Conservation (phyloP, 1,140 invertebrate genomes). For the Halesus radiatus region DNA sequence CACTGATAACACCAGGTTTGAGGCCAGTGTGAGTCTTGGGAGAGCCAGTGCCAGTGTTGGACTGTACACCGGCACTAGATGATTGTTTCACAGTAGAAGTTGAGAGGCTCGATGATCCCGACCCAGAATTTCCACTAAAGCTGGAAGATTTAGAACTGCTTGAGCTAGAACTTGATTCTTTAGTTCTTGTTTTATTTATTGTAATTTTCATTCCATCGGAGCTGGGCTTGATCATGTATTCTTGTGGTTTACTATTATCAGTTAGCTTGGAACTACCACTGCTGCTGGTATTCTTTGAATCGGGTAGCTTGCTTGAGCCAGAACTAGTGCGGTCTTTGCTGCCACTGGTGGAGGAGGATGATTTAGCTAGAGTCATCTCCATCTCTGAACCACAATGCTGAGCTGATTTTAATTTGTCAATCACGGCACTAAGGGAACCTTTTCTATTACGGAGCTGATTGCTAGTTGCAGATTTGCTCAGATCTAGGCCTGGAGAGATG, state of each 20-base stretch:
- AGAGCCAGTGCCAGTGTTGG: constrained; percentile 74
- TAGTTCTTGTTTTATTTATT: constrained; percentile 88
- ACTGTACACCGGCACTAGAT: constrained; percentile 63
- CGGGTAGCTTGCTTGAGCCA: constrained; percentile 66
- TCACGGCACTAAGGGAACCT: constrained; percentile 85
- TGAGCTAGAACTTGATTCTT: constrained; percentile 72
- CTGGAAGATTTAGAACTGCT: constrained; percentile 60
- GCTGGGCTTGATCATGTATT: constrained; percentile 89
- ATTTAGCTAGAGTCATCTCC: constrained; percentile 61
- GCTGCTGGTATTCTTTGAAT: constrained; percentile 68
- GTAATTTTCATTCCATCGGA: constrained; percentile 91
- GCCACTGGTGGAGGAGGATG: constrained; percentile 56
- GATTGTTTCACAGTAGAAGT: constrained; percentile 61
- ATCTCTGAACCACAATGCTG: constrained; percentile 74
- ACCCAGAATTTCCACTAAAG: constrained; percentile 60
- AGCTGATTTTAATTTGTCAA: constrained; percentile 87
- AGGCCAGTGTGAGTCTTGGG: constrained; percentile 86
- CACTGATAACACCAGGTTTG: constrained; percentile 86
- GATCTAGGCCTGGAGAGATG: constrained; percentile 73
- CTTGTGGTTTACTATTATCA: constrained; percentile 78
- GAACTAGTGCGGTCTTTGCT: constrained; percentile 60
- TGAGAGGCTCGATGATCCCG: constrained; percentile 60
- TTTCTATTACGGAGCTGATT: constrained; percentile 79
- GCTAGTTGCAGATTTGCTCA: constrained; percentile 70
- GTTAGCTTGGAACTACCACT: constrained; percentile 68